Base-by-base conservation (phyloP, 2,888 invertebrate species). In the Epinotia demarniana region DNA sequence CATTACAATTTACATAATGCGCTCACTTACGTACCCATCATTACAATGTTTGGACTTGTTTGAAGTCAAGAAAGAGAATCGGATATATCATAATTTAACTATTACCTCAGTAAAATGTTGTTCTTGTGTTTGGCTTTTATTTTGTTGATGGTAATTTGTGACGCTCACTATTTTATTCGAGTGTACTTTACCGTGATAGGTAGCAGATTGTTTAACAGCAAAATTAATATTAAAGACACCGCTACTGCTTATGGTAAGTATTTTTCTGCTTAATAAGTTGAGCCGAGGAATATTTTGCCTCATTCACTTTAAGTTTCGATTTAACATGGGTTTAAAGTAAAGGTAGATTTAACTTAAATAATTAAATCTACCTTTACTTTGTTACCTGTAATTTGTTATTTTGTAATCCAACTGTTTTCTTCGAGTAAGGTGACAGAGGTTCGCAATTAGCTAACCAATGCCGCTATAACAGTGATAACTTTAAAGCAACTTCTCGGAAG, bases 141-240 rank as follows among this genome's bases (percentile, higher is more conserved):
- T 76, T 80, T 96, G 46, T 85, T 96, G 9, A 96, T 96, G 84
- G 90, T 95, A 68, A 86, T 95, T 73, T 94, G 96, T 82, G 97
- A 97, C 89, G 89, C 97, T 61, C 96, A 97, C 87, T 97, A 97
- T 87, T 96, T 97, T 85, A 85, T 96, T 79, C 95, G 97, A 82
- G 95, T 96, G 86, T 92, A 95, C 80, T 90, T 97, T 80, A 96
- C 96, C 80, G 95, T 97, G 64, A 81, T 96, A 79, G 91, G 95
- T 79, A 96, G 96, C 43, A 94, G 95, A 77, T 94, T 96, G 77
- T 95, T 95, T 85, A 96, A 96, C 89, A 95, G 95, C 76, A 95
- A 92, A 82, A 94, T 95, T 77, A 95, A 95, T 83, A 95, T 97
- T 80, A 91, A 96, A 79, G 96, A 97, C 83, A 94, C 95, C 80